Evolutionary conservation across 2,113 vertebrate genomes (phyloP).

Genomic region (Pelvicachromis taeniatus): DNA sequence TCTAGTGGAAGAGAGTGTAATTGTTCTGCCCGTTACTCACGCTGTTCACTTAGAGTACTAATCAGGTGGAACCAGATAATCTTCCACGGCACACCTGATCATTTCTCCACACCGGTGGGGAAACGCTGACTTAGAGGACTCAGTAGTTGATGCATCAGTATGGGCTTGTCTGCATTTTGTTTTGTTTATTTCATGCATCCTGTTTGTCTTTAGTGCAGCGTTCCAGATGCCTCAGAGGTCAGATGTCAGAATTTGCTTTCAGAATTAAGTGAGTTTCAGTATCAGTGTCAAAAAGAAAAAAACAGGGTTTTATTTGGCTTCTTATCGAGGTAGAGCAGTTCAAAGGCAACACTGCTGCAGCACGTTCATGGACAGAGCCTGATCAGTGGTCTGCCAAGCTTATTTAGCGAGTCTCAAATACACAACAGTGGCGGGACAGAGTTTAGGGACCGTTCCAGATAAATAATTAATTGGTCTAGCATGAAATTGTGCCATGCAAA

Average conservation of each 20-base stretch:
- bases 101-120: too few relatives aligned
- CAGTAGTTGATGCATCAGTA: not conserved
- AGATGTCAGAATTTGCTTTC: not conserved
- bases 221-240: not conserved
- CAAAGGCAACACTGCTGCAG: not conserved
- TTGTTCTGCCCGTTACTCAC: too few relatives aligned
- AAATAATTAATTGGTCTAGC: not conserved
- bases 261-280: not conserved
- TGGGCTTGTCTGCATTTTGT: not conserved
- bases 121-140: not conserved
- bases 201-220: not conserved
- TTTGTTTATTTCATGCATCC: not conserved
- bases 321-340: not conserved
- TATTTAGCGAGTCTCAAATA: not conserved
- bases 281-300: rapidly evolving
- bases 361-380: not conserved
- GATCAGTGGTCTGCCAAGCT: not conserved
- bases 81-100: too few relatives aligned
- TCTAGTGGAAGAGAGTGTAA: too few relatives aligned
- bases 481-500: not conserved
- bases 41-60: too few relatives aligned
- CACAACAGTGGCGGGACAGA: not conserved
- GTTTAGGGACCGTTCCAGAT: too few relatives aligned
- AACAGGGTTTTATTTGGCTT: not conserved
- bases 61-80: too few relatives aligned